phyloP scores from a whole-genome alignment of 2,888 invertebrate genomes.

The Linyphia triangularis region DNA sequence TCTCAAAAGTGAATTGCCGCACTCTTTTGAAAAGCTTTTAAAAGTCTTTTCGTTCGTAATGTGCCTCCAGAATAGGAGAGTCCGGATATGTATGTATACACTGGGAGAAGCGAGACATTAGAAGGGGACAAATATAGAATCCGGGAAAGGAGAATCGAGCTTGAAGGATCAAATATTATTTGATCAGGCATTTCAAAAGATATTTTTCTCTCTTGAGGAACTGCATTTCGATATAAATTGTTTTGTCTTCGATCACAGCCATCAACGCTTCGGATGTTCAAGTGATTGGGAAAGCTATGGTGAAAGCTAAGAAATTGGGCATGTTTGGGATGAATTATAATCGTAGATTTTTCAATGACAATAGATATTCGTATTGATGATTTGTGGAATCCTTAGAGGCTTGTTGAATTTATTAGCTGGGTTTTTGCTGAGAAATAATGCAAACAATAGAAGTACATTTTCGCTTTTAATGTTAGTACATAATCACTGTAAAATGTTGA shows the following conservation, averaged over 20 bases:
- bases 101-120: slow-evolving; percentile 4
- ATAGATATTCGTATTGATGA: too few species aligned
- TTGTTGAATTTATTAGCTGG: too few species aligned
- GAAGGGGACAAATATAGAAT: slow-evolving; percentile 52
- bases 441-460: too few species aligned
- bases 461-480: too few species aligned
- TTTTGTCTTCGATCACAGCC: neutral
- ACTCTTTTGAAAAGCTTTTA: slow-evolving; percentile 60
- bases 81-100: neutral
- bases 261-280: neutral
- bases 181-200: slow-evolving; percentile 45
- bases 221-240: neutral
- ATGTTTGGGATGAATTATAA: too few species aligned
- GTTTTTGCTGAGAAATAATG: too few species aligned
- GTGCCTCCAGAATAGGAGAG: slow-evolving; percentile 12
- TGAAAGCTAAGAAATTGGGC: too few species aligned
- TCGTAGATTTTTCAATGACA: too few species aligned
- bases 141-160: neutral
- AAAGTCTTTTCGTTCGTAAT: slow-evolving; percentile 60
- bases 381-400: too few species aligned
- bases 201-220: neutral
- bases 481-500: too few species aligned
- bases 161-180: slow-evolving; percentile 64
- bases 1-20: slow-evolving; percentile 66
- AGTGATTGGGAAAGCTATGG: slow-evolving; percentile 4